Evolutionary conservation across 2,113 vertebrate species (phyloP).

Genomic region (Cyprinodon brontotheroides): DNA sequence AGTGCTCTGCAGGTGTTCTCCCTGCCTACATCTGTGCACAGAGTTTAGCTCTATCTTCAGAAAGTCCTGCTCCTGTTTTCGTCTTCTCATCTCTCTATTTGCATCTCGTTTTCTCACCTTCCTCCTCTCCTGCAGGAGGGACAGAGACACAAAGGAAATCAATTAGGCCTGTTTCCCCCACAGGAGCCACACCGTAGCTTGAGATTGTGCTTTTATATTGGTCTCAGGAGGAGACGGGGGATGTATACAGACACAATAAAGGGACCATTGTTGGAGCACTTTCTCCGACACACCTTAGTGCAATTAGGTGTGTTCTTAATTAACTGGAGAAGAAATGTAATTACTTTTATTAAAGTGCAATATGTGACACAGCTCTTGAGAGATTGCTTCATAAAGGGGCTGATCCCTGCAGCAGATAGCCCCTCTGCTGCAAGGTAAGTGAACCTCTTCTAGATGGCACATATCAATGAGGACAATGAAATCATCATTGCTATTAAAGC

Average conservation of each 20-base stretch:
- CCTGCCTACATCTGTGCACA: conserved; percentile 43
- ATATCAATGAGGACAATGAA: too few relatives aligned
- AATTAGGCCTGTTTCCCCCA: conserved; percentile 52
- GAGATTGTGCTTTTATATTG: conserved; percentile 43
- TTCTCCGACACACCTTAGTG: conserved; percentile 8
- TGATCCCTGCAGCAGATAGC: neutral
- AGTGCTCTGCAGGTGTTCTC: conserved; percentile 61
- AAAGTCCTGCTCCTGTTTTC: conserved; percentile 30
- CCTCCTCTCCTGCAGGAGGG: conserved; percentile 25
- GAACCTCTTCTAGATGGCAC: neutral
- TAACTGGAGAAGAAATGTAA: conserved; percentile 2
- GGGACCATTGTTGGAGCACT: conserved; percentile 33
- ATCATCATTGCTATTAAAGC: too few relatives aligned
- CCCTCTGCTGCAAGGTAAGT: neutral
- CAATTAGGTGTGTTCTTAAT: conserved; percentile 11
- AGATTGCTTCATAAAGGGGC: neutral
- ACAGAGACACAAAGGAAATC: conserved; percentile 66
- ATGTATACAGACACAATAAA: conserved; percentile 50
- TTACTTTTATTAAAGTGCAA: conserved; percentile 8
- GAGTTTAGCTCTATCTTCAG: conserved; percentile 40
- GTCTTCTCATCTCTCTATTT: conserved; percentile 10
- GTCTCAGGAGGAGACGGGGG: conserved; percentile 39
- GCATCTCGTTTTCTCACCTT: conserved; percentile 16
- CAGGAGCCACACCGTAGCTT: conserved; percentile 41
- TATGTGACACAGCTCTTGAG: conserved; percentile 5